These are phyloP conservation scores for Drosophila pseudotakahashii DNA, from an alignment of 2,888 invertebrate genomes.

Conservation along the genomic window DNA sequence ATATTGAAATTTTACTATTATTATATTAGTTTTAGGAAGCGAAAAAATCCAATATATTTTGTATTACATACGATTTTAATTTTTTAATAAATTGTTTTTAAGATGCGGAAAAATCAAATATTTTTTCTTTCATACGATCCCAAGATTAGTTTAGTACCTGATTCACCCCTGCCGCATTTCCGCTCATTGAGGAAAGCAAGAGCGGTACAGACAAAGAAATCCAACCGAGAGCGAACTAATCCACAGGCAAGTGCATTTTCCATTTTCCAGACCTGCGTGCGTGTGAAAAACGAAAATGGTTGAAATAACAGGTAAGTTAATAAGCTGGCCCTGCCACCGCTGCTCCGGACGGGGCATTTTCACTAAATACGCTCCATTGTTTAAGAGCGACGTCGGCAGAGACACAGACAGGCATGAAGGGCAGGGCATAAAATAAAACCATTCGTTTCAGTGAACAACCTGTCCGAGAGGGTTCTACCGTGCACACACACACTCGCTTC, in stretches of 20 bases:
- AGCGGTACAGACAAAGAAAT: conserved; percentile 41
- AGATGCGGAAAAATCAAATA: no score
- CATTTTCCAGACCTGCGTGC: conserved; percentile 57
- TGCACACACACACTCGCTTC: conserved; percentile 10
- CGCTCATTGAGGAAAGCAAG: conserved; percentile 56
- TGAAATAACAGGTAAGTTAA: conserved; percentile 75
- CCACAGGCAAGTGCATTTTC: conserved; percentile 68
- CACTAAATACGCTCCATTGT: conserved; percentile 73
- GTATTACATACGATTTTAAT: not conserved
- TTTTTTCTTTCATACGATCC: no score
- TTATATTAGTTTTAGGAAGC: no score
- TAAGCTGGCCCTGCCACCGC: conserved; percentile 51
- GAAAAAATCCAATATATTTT: no score
- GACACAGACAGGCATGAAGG: conserved; percentile 10
- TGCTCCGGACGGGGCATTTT: conserved; percentile 63
- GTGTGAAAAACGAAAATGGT: conserved; percentile 74
- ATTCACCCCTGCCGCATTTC: conserved; percentile 65
- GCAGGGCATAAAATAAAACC: conserved; percentile 11
- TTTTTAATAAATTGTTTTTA: not conserved
- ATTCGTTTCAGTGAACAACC: conserved; percentile 21
- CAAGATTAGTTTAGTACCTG: no score
- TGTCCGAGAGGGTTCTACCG: conserved; percentile 18
- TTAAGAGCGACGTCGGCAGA: conserved; percentile 23
- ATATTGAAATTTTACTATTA: no score
- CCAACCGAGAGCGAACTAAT: conserved; percentile 45